Percentiles rank a stretch among this genome's conserved stretches.
These are phyloP conservation scores for Pangasius larnaudii DNA, from an alignment of 2,797 vertebrate species.

Conservation along the genomic window DNA sequence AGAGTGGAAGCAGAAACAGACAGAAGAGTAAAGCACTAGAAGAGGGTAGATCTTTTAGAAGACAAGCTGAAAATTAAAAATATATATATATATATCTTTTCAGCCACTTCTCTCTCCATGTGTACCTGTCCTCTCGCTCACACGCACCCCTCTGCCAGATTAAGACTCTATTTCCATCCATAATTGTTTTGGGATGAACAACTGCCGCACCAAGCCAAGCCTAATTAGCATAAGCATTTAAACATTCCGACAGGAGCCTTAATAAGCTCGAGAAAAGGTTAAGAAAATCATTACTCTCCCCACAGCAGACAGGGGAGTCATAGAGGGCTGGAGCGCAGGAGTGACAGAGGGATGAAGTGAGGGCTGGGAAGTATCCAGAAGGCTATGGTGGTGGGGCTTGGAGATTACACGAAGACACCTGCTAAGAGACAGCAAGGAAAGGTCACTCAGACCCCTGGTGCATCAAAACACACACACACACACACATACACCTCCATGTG, in stretches of 20 bases:
- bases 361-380: constrained; percentile 42
- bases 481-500: constrained; percentile 29
- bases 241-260: constrained; percentile 70
- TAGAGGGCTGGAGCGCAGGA: constrained; percentile 56
- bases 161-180: constrained; percentile 50
- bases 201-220: constrained; percentile 25
- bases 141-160: constrained; percentile 37
- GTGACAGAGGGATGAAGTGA: constrained; percentile 31
- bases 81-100: no score
- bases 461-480: constrained; percentile 56
- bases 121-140: constrained; percentile 16
- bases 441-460: constrained; percentile 72
- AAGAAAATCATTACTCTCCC: constrained; percentile 67
- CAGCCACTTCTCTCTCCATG: neutral
- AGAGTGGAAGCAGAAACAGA: neutral
- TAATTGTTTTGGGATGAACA: constrained; percentile 54
- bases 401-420: constrained; percentile 67
- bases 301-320: constrained; percentile 52
- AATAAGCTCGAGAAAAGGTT: constrained; percentile 68
- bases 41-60: neutral
- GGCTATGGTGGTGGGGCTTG: constrained; percentile 51
- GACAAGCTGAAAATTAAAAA: neutral
- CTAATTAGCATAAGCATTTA: constrained; percentile 69
- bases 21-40: neutral
- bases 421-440: constrained; percentile 73